phyloP scores from a whole-genome alignment of 2,888 invertebrate species.

The Oligia latruncula region DNA sequence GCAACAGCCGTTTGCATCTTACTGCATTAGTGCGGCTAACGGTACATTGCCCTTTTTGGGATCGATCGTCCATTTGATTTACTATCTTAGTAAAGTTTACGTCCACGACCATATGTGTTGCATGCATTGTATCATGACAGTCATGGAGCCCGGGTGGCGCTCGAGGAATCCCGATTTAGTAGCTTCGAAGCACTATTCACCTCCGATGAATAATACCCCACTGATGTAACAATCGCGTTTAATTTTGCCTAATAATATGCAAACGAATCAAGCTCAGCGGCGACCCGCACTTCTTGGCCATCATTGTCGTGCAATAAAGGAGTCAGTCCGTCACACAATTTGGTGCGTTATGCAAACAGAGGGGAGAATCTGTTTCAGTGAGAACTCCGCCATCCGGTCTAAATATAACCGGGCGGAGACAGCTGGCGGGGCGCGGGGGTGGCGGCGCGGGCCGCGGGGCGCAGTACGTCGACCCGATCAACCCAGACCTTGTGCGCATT shows the following conservation, averaged over 20 bases:
- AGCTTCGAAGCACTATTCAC: constrained; percentile 31
- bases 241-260: constrained; percentile 54
- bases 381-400: constrained; percentile 85
- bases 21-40: constrained; percentile 79
- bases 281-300: constrained; percentile 57
- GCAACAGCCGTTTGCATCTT: constrained; percentile 78
- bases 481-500: constrained; percentile 85
- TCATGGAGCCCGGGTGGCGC: constrained; percentile 23
- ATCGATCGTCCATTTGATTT: constrained; percentile 75
- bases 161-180: constrained; percentile 46
- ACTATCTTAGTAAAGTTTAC: constrained; percentile 66
- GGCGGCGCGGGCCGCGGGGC: constrained; percentile 70
- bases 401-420: constrained; percentile 86
- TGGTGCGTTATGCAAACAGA: constrained; percentile 81
- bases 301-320: constrained; percentile 73
- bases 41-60: constrained; percentile 80
- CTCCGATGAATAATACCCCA: constrained; percentile 41
- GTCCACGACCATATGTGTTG: constrained; percentile 60
- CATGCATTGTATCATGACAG: constrained; percentile 49
- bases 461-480: constrained; percentile 82
- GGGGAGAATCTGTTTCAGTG: constrained; percentile 86
- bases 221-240: constrained; percentile 51
- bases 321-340: constrained; percentile 75
- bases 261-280: constrained; percentile 45
- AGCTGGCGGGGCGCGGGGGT: constrained; percentile 75